phyloP scores from a whole-genome alignment of 1,140 invertebrate genomes.

The Pomacea maculata region DNA sequence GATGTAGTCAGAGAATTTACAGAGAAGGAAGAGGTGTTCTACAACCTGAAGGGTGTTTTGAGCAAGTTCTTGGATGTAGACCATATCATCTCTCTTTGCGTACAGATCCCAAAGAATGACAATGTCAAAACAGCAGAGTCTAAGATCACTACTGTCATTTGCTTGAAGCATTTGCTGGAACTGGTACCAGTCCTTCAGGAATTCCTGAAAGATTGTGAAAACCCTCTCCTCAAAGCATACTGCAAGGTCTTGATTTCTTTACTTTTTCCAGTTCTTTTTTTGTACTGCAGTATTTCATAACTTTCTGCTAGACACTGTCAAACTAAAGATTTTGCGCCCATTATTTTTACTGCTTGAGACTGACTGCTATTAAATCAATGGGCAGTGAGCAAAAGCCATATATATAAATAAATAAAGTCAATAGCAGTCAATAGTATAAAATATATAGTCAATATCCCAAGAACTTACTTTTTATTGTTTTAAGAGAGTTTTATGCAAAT shows the following conservation, averaged over 20 bases:
- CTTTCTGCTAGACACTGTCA: neutral
- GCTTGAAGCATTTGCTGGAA: slow-evolving; percentile 82
- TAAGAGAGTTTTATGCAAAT: neutral
- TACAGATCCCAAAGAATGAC: slow-evolving; percentile 71
- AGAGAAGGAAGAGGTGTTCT: slow-evolving; percentile 70
- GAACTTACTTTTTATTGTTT: too few species aligned
- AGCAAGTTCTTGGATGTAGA: slow-evolving; percentile 73
- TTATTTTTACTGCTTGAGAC: too few species aligned
- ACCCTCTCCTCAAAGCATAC: slow-evolving; percentile 72
- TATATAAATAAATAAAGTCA: neutral
- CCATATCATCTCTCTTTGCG: slow-evolving; percentile 71
- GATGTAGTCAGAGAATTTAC: slow-evolving; percentile 81
- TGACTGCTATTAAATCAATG: too few species aligned
- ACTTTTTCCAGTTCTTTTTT: neutral
- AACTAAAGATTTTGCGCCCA: too few species aligned
- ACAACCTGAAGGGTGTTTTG: slow-evolving; percentile 68
- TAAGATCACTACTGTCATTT: slow-evolving; percentile 81
- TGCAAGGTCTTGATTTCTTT: slow-evolving; percentile 68
- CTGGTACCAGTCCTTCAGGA: slow-evolving; percentile 74
- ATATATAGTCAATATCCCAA: neutral
- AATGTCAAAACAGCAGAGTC: slow-evolving; percentile 73
- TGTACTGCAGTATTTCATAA: neutral
- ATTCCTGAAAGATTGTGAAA: slow-evolving; percentile 70
- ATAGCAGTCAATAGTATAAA: neutral
- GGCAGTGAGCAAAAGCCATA: neutral